Evolutionary conservation across 2,797 vertebrate species (phyloP).

Genomic region (Sitta carolinensis): DNA sequence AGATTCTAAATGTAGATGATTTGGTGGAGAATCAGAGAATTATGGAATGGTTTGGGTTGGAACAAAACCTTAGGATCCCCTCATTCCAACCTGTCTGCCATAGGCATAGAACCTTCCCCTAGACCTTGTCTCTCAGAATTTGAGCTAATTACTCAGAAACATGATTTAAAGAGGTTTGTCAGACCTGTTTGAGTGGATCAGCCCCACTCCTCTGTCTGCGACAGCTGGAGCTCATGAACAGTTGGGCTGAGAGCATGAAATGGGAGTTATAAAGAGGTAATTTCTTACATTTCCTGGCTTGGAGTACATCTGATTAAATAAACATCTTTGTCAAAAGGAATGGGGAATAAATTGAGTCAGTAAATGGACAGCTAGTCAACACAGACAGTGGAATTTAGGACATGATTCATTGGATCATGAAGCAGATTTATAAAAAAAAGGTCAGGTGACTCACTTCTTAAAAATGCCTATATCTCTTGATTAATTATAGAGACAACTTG

Average conservation of each 20-base stretch:
- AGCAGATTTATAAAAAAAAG: not conserved
- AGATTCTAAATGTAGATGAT: too few relatives aligned
- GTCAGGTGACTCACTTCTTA: slow-evolving; percentile 29
- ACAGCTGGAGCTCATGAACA: not conserved
- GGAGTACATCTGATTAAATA: slow-evolving; percentile 40
- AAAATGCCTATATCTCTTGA: not conserved
- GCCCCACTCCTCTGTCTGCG: not conserved
- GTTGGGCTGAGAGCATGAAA: not conserved
- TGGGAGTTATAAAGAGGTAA: not conserved
- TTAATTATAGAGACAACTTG: not conserved
- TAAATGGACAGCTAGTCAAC: slow-evolving; percentile 39
- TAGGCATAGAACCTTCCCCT: not conserved
- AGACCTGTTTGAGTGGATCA: not conserved
- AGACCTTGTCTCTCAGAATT: not conserved
- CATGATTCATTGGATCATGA: slow-evolving; percentile 44
- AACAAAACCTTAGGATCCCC: not conserved
- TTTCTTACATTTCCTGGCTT: not conserved
- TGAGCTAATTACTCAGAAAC: not conserved
- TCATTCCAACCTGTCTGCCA: not conserved
- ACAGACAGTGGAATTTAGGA: not conserved
- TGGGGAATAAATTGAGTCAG: slow-evolving; percentile 1
- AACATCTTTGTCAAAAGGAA: slow-evolving; percentile 18
- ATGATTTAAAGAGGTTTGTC: not conserved
- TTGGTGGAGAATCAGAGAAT: not conserved
- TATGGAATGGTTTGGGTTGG: not conserved